Evolutionary conservation across 2,797 vertebrate genomes (phyloP), one percentile per base, ranked within the genome.

Genomic region (Oreortyx pictus): DNA sequence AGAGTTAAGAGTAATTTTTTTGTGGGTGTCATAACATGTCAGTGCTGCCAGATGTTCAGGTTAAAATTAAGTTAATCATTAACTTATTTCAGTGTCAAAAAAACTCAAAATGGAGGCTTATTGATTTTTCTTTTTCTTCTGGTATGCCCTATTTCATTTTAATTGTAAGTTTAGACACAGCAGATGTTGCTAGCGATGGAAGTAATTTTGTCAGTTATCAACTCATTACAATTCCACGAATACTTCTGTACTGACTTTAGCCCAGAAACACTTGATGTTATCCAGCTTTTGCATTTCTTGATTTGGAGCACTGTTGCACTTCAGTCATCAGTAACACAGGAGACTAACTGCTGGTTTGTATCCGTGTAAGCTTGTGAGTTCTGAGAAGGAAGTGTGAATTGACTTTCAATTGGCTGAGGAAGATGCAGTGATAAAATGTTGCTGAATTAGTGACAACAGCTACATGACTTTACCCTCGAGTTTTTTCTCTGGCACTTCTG

Each of bases 101-200:
- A 84, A 71, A 39, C 66, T 92, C 84, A 67, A 44, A 95, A 93
- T 95, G 91, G 92, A 81, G 92, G 76, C 77, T 82, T 88, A 91
- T 41, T 90, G 93, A 86, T 90, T 95, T 91, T 82, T 27, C 37
- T 86, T 88, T 84, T 83, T 49, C 33, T 79, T 75, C 70, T 62
- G 93, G 88, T 82, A 89, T 81, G 91, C 92, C 81, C 94, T 89
- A 93, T 96, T 96, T 96, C 29, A 41, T 95, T 96, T 93, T 95
- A 95, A 96, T 96, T 93, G 95, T 84, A 92, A 95, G 96, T 96
- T 94, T 96, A 95, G 92, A 77, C 54, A 50, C 82, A 94, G 95
- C 96, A 97, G 96, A 96, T 97, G 96, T 94, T 97, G 75, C 82
- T 74, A 57, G 91, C 81, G 92, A 66, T 80, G 64, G 72, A 90